These are phyloP conservation scores for Talpa occidentalis DNA, from an alignment of 2,113 vertebrate genomes.

Conservation along the genomic window DNA sequence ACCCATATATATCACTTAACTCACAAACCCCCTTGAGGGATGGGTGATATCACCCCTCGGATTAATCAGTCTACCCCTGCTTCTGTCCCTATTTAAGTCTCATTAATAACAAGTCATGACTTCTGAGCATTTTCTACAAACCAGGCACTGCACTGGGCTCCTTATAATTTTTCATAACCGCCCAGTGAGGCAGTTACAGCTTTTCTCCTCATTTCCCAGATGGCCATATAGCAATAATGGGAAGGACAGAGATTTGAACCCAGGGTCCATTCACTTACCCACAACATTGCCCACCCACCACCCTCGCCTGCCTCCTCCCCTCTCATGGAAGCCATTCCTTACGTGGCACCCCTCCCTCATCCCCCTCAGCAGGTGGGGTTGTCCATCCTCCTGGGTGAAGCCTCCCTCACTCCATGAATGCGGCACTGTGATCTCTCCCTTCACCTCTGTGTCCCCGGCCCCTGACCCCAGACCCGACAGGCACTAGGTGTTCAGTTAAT, in stretches of 20 bases:
- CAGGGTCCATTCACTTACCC: background rate
- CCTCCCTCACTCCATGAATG: background rate
- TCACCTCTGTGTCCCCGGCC: background rate
- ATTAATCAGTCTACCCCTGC: background rate
- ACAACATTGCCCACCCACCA: too few relatives aligned
- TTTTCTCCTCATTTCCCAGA: background rate
- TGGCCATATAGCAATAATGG: background rate
- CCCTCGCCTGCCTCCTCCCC: rapidly evolving
- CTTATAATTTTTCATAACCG: background rate
- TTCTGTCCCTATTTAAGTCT: background rate
- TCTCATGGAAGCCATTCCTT: rapidly evolving
- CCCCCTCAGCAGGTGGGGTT: background rate
- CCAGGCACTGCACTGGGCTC: background rate
- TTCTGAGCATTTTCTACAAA: background rate
- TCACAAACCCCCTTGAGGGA: background rate
- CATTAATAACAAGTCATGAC: background rate
- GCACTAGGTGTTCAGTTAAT: background rate
- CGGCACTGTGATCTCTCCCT: too few relatives aligned
- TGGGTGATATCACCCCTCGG: background rate
- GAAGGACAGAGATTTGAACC: background rate
- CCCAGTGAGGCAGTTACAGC: background rate
- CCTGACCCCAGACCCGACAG: background rate
- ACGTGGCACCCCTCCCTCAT: background rate
- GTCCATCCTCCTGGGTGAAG: background rate
- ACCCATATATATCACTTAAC: background rate